These are phyloP conservation scores for Typhlichthys eigenmanni DNA, from an alignment of 2,797 vertebrate genomes.

Conservation along the genomic window DNA sequence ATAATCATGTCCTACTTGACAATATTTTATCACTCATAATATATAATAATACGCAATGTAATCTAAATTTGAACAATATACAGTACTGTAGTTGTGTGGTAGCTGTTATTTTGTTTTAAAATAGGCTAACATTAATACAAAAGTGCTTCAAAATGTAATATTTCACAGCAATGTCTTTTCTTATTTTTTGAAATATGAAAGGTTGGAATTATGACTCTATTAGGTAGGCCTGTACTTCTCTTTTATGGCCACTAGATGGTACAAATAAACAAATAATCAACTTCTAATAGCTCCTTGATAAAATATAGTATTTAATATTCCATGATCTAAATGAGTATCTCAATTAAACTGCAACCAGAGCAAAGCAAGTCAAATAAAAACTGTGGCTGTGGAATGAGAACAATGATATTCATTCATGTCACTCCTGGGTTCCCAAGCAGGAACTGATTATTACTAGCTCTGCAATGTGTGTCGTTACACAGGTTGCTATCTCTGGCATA, in stretches of 20 bases:
- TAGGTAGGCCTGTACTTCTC: slow-evolving; percentile 6
- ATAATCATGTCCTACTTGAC: neutral
- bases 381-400: neutral
- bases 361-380: slow-evolving; percentile 1
- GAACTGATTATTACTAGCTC: slow-evolving; percentile 8
- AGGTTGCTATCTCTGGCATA: slow-evolving; percentile 4
- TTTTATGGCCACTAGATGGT: slow-evolving; percentile 43
- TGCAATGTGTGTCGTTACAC: slow-evolving; percentile 3
- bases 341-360: neutral
- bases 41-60: no score
- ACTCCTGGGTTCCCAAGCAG: neutral
- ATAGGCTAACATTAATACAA: neutral
- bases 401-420: neutral
- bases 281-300: neutral
- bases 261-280: neutral
- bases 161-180: neutral
- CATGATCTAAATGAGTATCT: neutral
- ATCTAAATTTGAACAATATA: no score
- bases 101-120: no score
- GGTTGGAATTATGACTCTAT: neutral
- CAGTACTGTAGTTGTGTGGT: no score
- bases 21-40: neutral
- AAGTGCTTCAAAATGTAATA: slow-evolving; percentile 18
- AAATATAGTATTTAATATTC: neutral
- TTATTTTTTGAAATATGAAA: neutral